Conservation (phyloP, 1,140 invertebrate species). For the Aphelenchoides besseyi region DNA sequence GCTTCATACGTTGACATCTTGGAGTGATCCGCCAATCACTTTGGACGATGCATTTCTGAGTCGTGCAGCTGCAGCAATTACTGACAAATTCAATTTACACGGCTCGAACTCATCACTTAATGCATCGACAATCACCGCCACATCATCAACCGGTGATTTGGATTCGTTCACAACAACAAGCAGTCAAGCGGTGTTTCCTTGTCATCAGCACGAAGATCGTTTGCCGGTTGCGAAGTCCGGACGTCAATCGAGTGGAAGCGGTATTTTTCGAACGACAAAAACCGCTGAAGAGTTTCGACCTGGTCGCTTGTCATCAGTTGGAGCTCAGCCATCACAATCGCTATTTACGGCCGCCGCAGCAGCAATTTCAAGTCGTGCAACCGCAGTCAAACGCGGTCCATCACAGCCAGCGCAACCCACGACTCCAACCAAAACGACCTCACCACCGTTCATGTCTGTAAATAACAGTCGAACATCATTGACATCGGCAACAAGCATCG, state of each 20-base stretch:
- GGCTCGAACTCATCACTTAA: too few relatives aligned
- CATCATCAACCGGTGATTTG: background rate
- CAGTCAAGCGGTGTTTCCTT: background rate
- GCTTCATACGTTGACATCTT: background rate
- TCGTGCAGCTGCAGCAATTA: slow-evolving; percentile 3
- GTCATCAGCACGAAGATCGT: slow-evolving; percentile 2
- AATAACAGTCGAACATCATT: background rate
- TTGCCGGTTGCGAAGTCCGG: background rate
- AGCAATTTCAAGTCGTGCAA: background rate
- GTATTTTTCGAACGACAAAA: background rate
- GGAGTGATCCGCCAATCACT: background rate
- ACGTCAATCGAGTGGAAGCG: background rate
- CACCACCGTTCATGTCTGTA: background rate
- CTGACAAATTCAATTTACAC: background rate
- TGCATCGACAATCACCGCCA: background rate
- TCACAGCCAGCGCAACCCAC: background rate
- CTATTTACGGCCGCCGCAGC: background rate
- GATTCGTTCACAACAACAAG: background rate
- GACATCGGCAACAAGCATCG: background rate
- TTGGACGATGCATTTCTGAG: slow-evolving; percentile 16
- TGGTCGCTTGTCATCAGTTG: slow-evolving; percentile 2
- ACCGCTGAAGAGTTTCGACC: background rate
- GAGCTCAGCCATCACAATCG: background rate
- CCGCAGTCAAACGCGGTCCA: background rate
- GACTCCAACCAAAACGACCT: background rate